phyloP scores from a whole-genome alignment of 2,888 invertebrate species.

The Stegana nigrithorax region DNA sequence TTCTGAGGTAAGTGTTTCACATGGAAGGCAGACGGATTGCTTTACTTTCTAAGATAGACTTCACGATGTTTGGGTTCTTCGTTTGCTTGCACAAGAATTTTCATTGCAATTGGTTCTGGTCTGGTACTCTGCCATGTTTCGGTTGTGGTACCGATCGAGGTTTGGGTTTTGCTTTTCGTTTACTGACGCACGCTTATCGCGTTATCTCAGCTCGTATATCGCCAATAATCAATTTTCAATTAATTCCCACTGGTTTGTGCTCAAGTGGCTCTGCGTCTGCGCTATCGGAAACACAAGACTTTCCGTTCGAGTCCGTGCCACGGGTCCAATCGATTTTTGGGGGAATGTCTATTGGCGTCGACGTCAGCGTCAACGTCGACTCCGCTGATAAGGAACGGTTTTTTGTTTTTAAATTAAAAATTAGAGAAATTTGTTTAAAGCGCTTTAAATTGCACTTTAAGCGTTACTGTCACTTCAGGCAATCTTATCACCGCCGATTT shows the following conservation, averaged over 20 bases:
- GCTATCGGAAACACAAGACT: no score
- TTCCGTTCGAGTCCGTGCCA: no score
- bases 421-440: constrained; percentile 59
- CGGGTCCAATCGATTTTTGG: not conserved
- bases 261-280: not conserved
- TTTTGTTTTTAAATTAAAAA: constrained; percentile 30
- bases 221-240: constrained; percentile 63
- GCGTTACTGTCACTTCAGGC: constrained; percentile 51
- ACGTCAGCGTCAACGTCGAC: not conserved
- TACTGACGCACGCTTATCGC: not conserved
- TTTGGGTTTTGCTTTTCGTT: not conserved
- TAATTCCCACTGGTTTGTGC: constrained; percentile 43
- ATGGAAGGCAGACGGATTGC: no score
- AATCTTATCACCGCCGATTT: constrained; percentile 63
- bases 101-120: not conserved
- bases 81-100: no score
- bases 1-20: no score
- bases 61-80: no score
- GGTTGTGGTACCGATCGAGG: no score
- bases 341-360: not conserved
- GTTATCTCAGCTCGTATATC: constrained; percentile 44
- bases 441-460: constrained; percentile 59
- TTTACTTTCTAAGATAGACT: no score
- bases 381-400: not conserved
- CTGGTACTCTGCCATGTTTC: no score